Evolutionary conservation across 2,113 vertebrate species (phyloP).

Genomic region (Hystrix brachyura): DNA sequence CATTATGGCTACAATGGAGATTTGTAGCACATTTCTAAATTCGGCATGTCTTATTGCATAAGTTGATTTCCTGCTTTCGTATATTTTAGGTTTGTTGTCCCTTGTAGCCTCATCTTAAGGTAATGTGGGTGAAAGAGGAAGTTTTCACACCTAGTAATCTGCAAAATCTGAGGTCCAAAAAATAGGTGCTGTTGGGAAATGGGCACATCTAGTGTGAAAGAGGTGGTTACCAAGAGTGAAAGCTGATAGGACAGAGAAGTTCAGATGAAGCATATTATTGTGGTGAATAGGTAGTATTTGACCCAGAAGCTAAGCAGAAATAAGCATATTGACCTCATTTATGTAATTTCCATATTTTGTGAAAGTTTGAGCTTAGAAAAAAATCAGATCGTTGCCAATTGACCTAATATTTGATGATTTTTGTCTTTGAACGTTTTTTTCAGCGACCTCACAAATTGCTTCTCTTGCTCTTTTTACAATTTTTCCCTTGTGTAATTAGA

Average conservation of each 20-base stretch:
- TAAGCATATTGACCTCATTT: neutral
- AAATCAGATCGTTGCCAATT: conserved; percentile 22
- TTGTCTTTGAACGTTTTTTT: conserved; percentile 2
- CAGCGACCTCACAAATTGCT: neutral
- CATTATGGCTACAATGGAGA: neutral
- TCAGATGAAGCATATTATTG: neutral
- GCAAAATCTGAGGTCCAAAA: conserved; percentile 69
- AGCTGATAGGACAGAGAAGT: neutral
- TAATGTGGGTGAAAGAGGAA: conserved; percentile 61
- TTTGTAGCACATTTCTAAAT: neutral
- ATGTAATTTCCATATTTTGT: conserved; percentile 36
- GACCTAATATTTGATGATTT: conserved; percentile 21
- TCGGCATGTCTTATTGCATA: neutral
- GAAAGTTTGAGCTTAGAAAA: neutral
- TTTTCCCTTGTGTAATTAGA: neutral
- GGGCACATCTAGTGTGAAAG: conserved; percentile 46
- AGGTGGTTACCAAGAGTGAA: conserved; percentile 29
- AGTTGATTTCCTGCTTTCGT: conserved; percentile 67
- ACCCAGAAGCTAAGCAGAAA: conserved; percentile 44
- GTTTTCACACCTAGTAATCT: conserved; percentile 63
- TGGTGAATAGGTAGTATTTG: neutral
- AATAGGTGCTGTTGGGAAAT: conserved; percentile 71
- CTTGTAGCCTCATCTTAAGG: conserved; percentile 55
- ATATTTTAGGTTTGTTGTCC: conserved; percentile 39
- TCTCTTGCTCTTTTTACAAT: neutral